These are phyloP conservation scores for Notolepis coatsorum DNA, from an alignment of 2,797 vertebrate genomes.

Conservation along the genomic window DNA sequence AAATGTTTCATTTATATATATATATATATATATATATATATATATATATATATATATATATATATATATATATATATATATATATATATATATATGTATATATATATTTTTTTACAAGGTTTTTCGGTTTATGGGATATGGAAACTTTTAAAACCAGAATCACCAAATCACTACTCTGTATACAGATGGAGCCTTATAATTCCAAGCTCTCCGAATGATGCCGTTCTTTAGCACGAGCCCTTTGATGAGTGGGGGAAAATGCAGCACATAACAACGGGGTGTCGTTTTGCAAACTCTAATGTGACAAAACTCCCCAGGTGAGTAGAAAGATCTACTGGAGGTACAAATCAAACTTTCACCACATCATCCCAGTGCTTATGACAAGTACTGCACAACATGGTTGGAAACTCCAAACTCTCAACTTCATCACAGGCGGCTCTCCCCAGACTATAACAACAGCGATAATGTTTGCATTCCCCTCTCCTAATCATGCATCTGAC, in stretches of 20 bases:
- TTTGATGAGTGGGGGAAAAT: neutral
- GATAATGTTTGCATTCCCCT: conserved; percentile 63
- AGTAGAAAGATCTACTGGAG: conserved; percentile 13
- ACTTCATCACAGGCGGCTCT: conserved; percentile 15
- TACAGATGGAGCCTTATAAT: no score
- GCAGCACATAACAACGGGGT: neutral
- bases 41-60: no score
- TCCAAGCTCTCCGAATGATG: no score
- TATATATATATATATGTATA: no score
- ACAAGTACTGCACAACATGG: conserved; percentile 2
- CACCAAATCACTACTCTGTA: no score
- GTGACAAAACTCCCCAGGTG: neutral
- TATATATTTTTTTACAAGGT: no score
- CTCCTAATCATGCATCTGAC: conserved; percentile 58
- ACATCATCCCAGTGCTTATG: conserved; percentile 1
- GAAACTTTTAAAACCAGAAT: no score
- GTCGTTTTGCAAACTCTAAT: neutral
- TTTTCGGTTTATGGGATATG: no score
- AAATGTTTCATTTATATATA: no score
- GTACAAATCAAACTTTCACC: conserved; percentile 20
- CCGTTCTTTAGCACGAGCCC: neutral
- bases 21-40: no score
- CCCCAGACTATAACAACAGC: conserved; percentile 3
- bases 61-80: no score
- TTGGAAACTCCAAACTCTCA: neutral